These are phyloP conservation scores for Drosophila melanica DNA, from an alignment of 1,140 invertebrate genomes.

Conservation along the genomic window DNA sequence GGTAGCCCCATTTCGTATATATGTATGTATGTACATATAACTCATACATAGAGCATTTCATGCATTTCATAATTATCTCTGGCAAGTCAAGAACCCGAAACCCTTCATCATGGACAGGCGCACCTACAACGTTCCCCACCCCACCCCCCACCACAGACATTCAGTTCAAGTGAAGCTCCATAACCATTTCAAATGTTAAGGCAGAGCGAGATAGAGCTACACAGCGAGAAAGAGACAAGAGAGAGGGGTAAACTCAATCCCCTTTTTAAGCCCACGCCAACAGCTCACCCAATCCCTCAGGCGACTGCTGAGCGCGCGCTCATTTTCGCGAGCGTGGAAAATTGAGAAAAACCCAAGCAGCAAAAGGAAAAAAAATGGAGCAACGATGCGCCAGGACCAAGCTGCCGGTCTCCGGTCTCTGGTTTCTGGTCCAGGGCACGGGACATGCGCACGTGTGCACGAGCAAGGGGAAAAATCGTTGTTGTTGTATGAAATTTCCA, in stretches of 20 bases:
- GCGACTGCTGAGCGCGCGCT: slow-evolving; percentile 48
- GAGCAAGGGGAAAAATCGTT: slow-evolving; percentile 38
- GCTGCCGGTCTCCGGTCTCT: no score
- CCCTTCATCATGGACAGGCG: slow-evolving; percentile 73
- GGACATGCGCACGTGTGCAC: slow-evolving; percentile 76
- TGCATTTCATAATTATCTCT: slow-evolving; percentile 79
- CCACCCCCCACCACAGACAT: slow-evolving; percentile 7
- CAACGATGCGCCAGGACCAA: slow-evolving; percentile 16
- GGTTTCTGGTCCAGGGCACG: slow-evolving; percentile 44
- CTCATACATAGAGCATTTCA: slow-evolving; percentile 73
- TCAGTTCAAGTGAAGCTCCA: slow-evolving; percentile 38
- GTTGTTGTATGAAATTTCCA: slow-evolving; percentile 54
- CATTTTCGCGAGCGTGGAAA: slow-evolving; percentile 82
- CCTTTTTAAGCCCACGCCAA: background rate
- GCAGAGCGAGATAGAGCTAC: background rate
- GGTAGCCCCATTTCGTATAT: slow-evolving; percentile 55
- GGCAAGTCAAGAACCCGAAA: slow-evolving; percentile 73
- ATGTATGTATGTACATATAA: slow-evolving; percentile 7
- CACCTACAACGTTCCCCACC: slow-evolving; percentile 54
- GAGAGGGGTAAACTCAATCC: slow-evolving; percentile 15
- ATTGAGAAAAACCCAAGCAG: slow-evolving; percentile 51
- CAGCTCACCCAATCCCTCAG: slow-evolving; percentile 20
- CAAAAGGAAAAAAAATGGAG: slow-evolving; percentile 57
- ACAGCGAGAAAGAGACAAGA: slow-evolving; percentile 11
- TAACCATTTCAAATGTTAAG: slow-evolving; percentile 52